Percentiles rank a stretch among this genome's conserved stretches.
These are phyloP conservation scores for Melangyna quadrimaculata DNA, from an alignment of 2,888 invertebrate genomes.

Conservation along the genomic window DNA sequence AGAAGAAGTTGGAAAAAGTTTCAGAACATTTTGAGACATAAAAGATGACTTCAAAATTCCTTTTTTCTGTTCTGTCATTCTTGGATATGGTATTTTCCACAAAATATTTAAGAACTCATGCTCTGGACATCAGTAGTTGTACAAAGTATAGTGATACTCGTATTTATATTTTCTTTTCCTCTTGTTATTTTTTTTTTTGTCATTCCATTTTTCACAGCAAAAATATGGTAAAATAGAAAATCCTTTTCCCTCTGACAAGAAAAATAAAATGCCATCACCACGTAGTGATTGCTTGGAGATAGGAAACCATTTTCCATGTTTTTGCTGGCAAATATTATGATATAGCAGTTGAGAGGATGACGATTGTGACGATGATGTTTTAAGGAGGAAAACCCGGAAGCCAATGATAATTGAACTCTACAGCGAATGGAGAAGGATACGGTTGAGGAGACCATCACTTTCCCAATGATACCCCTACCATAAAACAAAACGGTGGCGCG, in stretches of 20 bases:
- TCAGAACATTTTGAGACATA: neutral
- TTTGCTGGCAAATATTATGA: constrained; percentile 4
- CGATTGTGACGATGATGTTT: constrained; percentile 31
- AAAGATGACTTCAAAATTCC: neutral
- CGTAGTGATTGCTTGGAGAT: constrained; percentile 59
- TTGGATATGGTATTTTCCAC: too few relatives aligned
- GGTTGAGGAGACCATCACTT: neutral
- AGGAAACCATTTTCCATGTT: constrained; percentile 43
- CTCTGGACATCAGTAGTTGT: neutral
- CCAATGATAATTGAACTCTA: constrained; percentile 34
- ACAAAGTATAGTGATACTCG: too few relatives aligned
- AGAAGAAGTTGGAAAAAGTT: neutral
- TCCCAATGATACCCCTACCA: neutral
- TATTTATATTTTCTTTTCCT: neutral
- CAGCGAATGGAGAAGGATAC: constrained; percentile 22
- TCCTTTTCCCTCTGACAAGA: neutral
- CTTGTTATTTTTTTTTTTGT: neutral
- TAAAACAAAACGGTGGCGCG: neutral
- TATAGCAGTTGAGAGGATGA: constrained; percentile 7
- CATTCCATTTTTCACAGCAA: neutral
- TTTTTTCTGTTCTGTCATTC: neutral
- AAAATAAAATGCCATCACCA: constrained; percentile 34
- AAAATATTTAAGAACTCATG: neutral
- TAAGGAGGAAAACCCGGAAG: neutral
- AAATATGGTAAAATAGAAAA: neutral